phyloP scores from a whole-genome alignment of 2,888 invertebrate genomes.

The Pasiphila rectangulata region DNA sequence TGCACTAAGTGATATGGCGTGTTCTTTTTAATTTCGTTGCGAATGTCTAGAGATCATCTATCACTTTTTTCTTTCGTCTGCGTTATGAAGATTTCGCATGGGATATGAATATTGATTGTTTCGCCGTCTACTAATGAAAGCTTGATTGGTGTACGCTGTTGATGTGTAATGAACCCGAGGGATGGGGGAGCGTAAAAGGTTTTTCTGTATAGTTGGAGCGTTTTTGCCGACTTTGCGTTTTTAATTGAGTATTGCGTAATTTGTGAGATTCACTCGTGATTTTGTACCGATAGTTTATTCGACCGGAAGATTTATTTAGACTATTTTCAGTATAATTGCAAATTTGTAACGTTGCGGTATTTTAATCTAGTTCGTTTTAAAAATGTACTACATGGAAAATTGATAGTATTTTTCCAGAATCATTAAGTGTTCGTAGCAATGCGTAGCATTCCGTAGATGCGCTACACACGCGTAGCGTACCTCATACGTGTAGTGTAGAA shows the following conservation, averaged over 20 bases:
- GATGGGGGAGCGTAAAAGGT: conserved; percentile 53
- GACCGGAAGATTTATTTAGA: conserved; percentile 14
- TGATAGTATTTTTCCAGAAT: not conserved
- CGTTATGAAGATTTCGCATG: conserved; percentile 75
- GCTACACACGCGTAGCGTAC: conserved; percentile 41
- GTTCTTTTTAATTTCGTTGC: conserved; percentile 80
- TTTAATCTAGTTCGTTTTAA: no score
- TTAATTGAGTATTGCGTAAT: conserved; percentile 42
- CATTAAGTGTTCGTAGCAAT: not conserved
- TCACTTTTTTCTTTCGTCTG: conserved; percentile 55
- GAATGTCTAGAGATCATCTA: conserved; percentile 72
- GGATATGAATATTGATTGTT: conserved; percentile 81
- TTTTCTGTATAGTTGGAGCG: conserved; percentile 47
- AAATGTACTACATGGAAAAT: no score
- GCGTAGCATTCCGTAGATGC: conserved; percentile 36
- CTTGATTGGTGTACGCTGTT: conserved; percentile 71
- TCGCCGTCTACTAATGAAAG: conserved; percentile 68
- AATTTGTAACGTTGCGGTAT: no score
- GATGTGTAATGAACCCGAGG: conserved; percentile 67
- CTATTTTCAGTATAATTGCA: no score
- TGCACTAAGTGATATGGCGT: conserved; percentile 81
- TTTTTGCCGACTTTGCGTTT: conserved; percentile 42
- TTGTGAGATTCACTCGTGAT: conserved; percentile 27
- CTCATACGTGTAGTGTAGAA: conserved; percentile 39
- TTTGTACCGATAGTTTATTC: conserved; percentile 24